Percentiles rank a stretch among this genome's conserved stretches.
Conservation (phyloP, 2,888 invertebrate species). For the Nymphalis urticae region DNA sequence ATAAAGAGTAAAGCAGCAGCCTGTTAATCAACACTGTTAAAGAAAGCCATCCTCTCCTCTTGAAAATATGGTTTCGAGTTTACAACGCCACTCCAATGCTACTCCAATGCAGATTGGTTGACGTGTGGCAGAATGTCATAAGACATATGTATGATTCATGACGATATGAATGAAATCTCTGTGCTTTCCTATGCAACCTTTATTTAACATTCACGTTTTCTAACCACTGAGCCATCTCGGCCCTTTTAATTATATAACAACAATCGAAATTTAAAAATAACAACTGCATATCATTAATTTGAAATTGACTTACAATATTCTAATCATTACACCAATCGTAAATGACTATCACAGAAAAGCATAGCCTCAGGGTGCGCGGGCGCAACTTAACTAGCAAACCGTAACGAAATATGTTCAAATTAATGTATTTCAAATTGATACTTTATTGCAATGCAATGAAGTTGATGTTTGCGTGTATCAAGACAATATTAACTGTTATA, state of each 20-base stretch:
- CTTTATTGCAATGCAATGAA: neutral
- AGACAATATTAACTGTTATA: slow-evolving; percentile 11
- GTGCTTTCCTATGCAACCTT: too few species aligned
- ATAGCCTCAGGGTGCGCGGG: slow-evolving; percentile 35
- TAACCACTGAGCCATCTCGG: too few species aligned
- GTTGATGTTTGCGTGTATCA: slow-evolving; percentile 2
- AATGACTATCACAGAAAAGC: slow-evolving; percentile 36
- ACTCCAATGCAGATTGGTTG: too few species aligned
- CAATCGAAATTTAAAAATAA: neutral
- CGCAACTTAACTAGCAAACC: slow-evolving; percentile 21
- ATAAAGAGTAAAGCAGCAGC: too few species aligned
- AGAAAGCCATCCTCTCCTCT: too few species aligned
- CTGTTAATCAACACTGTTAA: too few species aligned
- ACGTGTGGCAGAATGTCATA: too few species aligned
- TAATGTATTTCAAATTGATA: slow-evolving; percentile 10
- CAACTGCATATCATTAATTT: slow-evolving; percentile 26
- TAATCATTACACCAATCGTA: slow-evolving; percentile 36
- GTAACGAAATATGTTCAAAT: neutral
- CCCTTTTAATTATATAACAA: neutral
- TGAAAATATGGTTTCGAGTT: too few species aligned
- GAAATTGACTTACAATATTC: slow-evolving; percentile 30
- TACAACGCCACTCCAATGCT: too few species aligned
- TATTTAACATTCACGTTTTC: too few species aligned
- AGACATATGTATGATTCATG: too few species aligned
- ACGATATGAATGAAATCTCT: too few species aligned